Evolutionary conservation across 2,888 invertebrate species (phyloP).

Genomic region (Agonopterix alstromeriana): DNA sequence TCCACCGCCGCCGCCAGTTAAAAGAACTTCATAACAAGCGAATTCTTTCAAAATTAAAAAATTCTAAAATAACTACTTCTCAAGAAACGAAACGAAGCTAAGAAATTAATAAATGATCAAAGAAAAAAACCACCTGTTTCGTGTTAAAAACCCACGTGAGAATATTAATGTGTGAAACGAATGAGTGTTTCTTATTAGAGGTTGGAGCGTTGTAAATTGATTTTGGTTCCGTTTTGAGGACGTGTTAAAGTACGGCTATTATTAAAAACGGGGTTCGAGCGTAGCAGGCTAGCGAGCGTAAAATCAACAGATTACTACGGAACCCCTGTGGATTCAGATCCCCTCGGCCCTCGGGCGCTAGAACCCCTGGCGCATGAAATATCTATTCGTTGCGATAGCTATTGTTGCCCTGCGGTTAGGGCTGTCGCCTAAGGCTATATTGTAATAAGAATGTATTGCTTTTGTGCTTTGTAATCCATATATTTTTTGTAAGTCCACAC

Average conservation of each 20-base stretch:
- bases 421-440: constrained; percentile 35
- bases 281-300: constrained; percentile 58
- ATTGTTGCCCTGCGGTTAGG: constrained; percentile 61
- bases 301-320: constrained; percentile 74
- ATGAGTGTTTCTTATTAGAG: constrained; percentile 39
- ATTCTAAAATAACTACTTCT: not conserved
- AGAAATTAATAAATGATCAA: constrained; percentile 12
- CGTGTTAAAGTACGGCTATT: constrained; percentile 63
- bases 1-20: constrained; percentile 19
- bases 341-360: constrained; percentile 37
- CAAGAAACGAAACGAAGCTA: constrained; percentile 4
- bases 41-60: not conserved
- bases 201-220: constrained; percentile 32
- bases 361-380: constrained; percentile 57
- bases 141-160: constrained; percentile 23
- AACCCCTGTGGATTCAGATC: constrained; percentile 30
- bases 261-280: constrained; percentile 59
- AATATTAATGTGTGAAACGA: constrained; percentile 34
- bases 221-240: constrained; percentile 46
- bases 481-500: too few species aligned
- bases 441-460: constrained; percentile 16
- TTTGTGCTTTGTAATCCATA: not conserved
- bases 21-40: constrained; percentile 11
- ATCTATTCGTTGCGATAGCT: constrained; percentile 65
- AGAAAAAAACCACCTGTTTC: constrained; percentile 15